phyloP scores from a whole-genome alignment of 2,797 vertebrate genomes.

The Etheostoma nigrum region DNA sequence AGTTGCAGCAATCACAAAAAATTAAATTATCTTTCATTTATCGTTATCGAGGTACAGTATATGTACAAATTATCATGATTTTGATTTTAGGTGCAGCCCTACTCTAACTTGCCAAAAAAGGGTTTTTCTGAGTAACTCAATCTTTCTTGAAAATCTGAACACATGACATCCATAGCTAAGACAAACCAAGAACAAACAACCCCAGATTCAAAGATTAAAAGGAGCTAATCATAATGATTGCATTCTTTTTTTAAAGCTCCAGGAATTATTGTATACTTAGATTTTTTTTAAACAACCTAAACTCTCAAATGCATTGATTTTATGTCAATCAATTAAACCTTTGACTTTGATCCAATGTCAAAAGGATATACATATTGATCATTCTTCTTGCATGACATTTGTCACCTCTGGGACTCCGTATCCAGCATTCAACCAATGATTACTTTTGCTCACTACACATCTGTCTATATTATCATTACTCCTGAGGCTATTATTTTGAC shows the following conservation, averaged over 20 bases:
- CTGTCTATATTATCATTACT: conserved; percentile 28
- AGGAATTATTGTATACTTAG: not conserved
- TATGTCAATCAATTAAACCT: not conserved
- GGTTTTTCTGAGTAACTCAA: too few relatives aligned
- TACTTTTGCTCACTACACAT: conserved; percentile 12
- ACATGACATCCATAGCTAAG: too few relatives aligned
- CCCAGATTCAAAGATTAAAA: too few relatives aligned
- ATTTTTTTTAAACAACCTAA: not conserved
- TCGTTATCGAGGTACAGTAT: too few relatives aligned
- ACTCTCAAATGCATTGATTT: not conserved
- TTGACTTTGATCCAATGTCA: not conserved
- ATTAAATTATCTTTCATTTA: too few relatives aligned
- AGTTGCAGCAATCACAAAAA: too few relatives aligned
- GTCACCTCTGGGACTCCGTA: not conserved
- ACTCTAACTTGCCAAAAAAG: too few relatives aligned
- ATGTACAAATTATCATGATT: too few relatives aligned
- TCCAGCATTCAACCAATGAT: not conserved
- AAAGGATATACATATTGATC: not conserved
- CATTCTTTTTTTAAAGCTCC: not conserved
- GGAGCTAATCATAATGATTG: too few relatives aligned
- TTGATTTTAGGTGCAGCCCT: too few relatives aligned
- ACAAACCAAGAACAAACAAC: too few relatives aligned
- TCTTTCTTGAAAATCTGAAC: too few relatives aligned
- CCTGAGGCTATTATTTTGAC: conserved; percentile 20
- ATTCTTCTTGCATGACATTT: not conserved